These are phyloP conservation scores for Zhengitettix transpicula DNA, from an alignment of 2,888 invertebrate species.

Conservation along the genomic window DNA sequence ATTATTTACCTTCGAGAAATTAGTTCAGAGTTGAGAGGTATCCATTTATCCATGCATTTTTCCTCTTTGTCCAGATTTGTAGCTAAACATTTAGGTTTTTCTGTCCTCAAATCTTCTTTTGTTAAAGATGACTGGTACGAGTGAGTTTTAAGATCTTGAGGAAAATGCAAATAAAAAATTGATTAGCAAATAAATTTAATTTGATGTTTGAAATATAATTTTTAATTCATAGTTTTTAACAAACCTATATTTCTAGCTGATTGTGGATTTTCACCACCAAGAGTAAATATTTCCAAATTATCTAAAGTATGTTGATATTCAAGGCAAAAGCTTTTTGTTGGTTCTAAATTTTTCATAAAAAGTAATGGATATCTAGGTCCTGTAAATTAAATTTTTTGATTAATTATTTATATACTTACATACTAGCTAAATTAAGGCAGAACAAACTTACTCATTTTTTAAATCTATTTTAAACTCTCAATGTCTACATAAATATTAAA, in stretches of 20 bases:
- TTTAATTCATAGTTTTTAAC: too few species aligned
- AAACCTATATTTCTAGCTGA: background rate
- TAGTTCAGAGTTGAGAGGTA: background rate
- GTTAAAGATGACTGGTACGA: background rate
- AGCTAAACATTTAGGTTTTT: background rate
- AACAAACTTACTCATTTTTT: too few species aligned
- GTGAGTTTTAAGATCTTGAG: background rate
- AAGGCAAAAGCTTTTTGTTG: background rate
- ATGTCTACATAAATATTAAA: too few species aligned
- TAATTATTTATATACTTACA: background rate
- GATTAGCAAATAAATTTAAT: too few species aligned
- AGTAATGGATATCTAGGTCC: background rate
- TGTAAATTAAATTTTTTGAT: background rate
- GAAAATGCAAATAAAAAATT: too few species aligned
- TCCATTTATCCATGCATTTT: background rate
- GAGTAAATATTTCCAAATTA: background rate
- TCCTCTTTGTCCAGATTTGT: too few species aligned
- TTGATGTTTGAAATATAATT: too few species aligned
- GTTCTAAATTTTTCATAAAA: background rate
- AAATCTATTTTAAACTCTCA: too few species aligned
- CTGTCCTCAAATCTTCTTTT: background rate
- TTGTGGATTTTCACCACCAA: background rate
- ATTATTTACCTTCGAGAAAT: background rate
- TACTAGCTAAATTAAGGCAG: too few species aligned
- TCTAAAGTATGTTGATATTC: slow-evolving; percentile 1